Base-by-base conservation (phyloP, 1,140 invertebrate genomes). In the Lasioglossum baleicum region DNA sequence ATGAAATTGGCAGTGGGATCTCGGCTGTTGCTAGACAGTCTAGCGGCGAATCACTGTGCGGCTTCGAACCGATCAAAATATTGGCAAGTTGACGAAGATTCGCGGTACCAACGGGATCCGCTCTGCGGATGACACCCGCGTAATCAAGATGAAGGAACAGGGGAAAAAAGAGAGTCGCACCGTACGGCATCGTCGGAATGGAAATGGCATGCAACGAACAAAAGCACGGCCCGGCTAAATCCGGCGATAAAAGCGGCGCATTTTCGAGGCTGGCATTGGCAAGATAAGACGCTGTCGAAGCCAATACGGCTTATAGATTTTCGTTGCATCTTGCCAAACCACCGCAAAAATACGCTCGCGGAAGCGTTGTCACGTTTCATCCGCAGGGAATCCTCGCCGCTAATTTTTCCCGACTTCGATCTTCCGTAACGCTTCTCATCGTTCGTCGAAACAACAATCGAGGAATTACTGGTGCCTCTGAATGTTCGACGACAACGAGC, bases 221-320 rank as follows among this genome's bases (percentile, higher is more conserved):
- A 74, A 60, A 15, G 40, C 40, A 17, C 2, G 40, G 15, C 5
- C 26, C 8, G 61, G 26, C 26, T 66, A 66, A 75, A 80, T 67
- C 22, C 26, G 56, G n/a, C 53, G 76, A 79, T 73, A 73, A 73
- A 72, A 17, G 10, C 67, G n/a, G 4, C 42, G 48, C 70, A 72
- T 78, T 72, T 78, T 64, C 69, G 26, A 40, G 15, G 40, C 61
- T 77, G 15, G 56, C 22, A 26, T 48, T 77, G 75, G 35, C 69
- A 65, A 79, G 69, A 73, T 79, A 79, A 79, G 48, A 64, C 68
- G 11, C 17, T 64, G 48, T 64, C 68, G 58, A 72, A 72, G 75
- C 68, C 75, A 78, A 64, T 78, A 64, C 69, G 70, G 35, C 35
- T 79, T 73, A 73, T 79, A 79, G 48, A 73, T 72, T 79, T 65